phyloP scores from a whole-genome alignment of 2,113 vertebrate genomes.

The Osmerus eperlanus region DNA sequence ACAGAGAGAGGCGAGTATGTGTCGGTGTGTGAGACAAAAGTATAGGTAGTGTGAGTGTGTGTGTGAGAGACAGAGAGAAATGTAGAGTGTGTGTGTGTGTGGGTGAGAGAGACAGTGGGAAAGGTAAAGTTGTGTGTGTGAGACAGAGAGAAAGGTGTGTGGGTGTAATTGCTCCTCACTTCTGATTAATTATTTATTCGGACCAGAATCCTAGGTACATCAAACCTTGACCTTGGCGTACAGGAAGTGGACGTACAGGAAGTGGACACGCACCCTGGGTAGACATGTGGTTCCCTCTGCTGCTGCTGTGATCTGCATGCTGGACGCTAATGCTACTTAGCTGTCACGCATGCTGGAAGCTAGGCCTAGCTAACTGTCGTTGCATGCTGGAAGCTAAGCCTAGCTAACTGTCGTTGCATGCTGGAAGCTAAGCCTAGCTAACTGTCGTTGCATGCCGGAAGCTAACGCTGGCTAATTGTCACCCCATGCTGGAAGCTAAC shows the following conservation, averaged over 20 bases:
- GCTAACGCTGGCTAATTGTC: no score
- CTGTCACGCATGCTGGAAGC: no score
- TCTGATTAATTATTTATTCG: constrained; percentile 53
- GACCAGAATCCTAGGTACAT: constrained; percentile 29
- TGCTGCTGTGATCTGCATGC: not conserved
- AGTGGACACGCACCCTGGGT: constrained; percentile 41
- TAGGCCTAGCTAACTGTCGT: no score
- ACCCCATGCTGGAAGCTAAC: no score
- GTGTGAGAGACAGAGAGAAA: not conserved
- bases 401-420: no score
- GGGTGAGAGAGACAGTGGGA: not conserved
- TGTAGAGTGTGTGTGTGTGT: not conserved
- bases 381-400: no score
- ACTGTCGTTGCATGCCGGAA: no score
- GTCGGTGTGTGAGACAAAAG: constrained; percentile 1
- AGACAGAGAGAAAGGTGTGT: not conserved
- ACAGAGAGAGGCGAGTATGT: not conserved
- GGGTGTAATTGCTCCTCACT: constrained; percentile 27
- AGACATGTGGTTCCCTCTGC: constrained; percentile 13
- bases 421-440: no score
- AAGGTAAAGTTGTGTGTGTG: not conserved
- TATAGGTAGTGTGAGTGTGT: not conserved
- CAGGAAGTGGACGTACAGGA: constrained; percentile 28
- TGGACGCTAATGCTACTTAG: no score
- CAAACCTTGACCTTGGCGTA: constrained; percentile 41